phyloP scores from a whole-genome alignment of 2,888 invertebrate genomes.

The Eupithecia exiguata region DNA sequence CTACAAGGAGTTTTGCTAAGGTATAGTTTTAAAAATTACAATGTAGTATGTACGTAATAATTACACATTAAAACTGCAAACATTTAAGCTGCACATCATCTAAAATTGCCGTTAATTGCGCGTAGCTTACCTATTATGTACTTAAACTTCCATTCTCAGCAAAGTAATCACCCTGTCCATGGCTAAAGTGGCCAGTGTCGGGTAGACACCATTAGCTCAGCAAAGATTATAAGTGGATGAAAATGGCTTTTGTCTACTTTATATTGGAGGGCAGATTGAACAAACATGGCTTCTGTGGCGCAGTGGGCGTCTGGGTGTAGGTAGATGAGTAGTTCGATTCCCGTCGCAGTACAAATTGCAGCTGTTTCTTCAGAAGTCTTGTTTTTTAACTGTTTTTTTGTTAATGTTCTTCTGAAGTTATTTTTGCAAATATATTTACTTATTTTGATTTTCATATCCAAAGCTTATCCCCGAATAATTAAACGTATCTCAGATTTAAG shows the following conservation, averaged over 20 bases:
- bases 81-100: slow-evolving; percentile 9
- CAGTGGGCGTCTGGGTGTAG: neutral
- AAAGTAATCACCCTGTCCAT: slow-evolving; percentile 23
- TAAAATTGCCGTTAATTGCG: slow-evolving; percentile 21
- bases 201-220: slow-evolving; percentile 28
- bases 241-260: slow-evolving; percentile 24
- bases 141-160: slow-evolving; percentile 16
- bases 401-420: neutral
- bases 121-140: slow-evolving; percentile 12
- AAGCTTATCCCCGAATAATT: too few relatives aligned
- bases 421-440: neutral
- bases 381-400: neutral
- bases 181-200: slow-evolving; percentile 30
- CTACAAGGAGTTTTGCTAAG: too few relatives aligned
- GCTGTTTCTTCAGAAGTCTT: neutral
- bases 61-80: slow-evolving; percentile 6
- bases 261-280: slow-evolving; percentile 6
- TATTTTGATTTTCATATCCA: too few relatives aligned
- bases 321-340: neutral
- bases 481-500: too few relatives aligned
- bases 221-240: slow-evolving; percentile 31
- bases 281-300: neutral
- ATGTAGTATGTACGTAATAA: neutral
- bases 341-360: neutral
- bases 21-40: neutral